These are phyloP conservation scores for Drosophila pseudotalamancana DNA, from an alignment of 2,888 invertebrate species.

Conservation along the genomic window DNA sequence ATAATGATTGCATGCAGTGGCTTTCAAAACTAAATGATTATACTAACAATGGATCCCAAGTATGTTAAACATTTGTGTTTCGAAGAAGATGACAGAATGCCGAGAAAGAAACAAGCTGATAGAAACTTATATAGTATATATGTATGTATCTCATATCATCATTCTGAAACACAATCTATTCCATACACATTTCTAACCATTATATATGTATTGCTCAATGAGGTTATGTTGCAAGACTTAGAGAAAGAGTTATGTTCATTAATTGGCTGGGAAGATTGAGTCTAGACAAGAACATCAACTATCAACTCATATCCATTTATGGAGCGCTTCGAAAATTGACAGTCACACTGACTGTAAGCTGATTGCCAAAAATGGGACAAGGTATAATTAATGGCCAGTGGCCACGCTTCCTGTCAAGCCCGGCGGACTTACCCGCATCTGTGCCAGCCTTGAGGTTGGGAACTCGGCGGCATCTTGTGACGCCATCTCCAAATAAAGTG, in stretches of 20 bases:
- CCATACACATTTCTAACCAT: too few relatives aligned
- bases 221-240: too few relatives aligned
- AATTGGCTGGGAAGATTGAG: constrained; percentile 3
- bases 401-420: constrained; percentile 39
- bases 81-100: too few relatives aligned
- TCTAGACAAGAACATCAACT: constrained; percentile 17
- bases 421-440: constrained; percentile 84
- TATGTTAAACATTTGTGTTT: too few relatives aligned
- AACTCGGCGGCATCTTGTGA: constrained; percentile 81
- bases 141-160: too few relatives aligned
- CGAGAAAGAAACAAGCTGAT: too few relatives aligned
- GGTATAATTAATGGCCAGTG: constrained; percentile 35
- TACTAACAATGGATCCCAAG: too few relatives aligned
- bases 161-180: too few relatives aligned
- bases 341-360: constrained; percentile 21
- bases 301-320: constrained; percentile 37
- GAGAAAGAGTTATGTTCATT: too few relatives aligned
- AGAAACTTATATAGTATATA: too few relatives aligned
- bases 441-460: constrained; percentile 84
- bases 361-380: constrained; percentile 18
- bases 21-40: too few relatives aligned
- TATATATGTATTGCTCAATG: too few relatives aligned
- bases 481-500: constrained; percentile 81
- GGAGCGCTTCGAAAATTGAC: constrained; percentile 59
- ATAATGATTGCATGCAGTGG: neutral